Evolutionary conservation across 2,797 vertebrate species (phyloP).

Genomic region (Rhinogobio ventralis): DNA sequence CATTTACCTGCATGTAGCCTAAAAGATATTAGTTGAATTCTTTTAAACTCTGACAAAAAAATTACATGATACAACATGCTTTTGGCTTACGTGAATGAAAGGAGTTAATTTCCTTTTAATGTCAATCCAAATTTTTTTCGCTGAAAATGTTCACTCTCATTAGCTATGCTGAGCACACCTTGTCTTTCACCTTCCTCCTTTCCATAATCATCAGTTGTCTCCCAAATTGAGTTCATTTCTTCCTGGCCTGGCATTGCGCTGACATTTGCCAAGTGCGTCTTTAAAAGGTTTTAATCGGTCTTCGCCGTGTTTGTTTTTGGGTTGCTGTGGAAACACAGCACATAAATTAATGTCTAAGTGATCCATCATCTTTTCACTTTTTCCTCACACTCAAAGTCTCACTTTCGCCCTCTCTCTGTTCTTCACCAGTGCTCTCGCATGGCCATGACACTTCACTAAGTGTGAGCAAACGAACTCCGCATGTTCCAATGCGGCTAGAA

Average conservation of each 20-base stretch:
- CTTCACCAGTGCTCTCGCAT: neutral
- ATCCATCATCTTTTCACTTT: constrained; percentile 39
- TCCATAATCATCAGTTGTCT: constrained; percentile 34
- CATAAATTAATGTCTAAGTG: constrained; percentile 33
- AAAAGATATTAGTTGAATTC: neutral
- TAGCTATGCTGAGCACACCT: constrained; percentile 30
- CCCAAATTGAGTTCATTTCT: constrained; percentile 33
- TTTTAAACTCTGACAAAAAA: neutral
- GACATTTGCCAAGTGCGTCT: constrained; percentile 50
- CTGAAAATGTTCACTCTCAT: constrained; percentile 5
- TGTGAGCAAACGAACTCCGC: constrained; percentile 12
- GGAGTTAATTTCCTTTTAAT: constrained; percentile 12
- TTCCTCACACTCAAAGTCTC: constrained; percentile 21
- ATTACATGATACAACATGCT: neutral
- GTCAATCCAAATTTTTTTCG: neutral
- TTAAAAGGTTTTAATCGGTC: constrained; percentile 50
- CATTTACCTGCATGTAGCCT: too few species aligned
- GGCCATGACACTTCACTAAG: constrained; percentile 10
- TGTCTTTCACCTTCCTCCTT: constrained; percentile 31
- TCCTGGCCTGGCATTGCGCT: constrained; percentile 15
- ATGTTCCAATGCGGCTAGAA: neutral
- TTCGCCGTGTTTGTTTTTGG: constrained; percentile 48
- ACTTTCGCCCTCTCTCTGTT: constrained; percentile 26
- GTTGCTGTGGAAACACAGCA: constrained; percentile 49
- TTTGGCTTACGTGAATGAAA: neutral